phyloP scores from a whole-genome alignment of 2,797 vertebrate species.

The Meda fulgida region DNA sequence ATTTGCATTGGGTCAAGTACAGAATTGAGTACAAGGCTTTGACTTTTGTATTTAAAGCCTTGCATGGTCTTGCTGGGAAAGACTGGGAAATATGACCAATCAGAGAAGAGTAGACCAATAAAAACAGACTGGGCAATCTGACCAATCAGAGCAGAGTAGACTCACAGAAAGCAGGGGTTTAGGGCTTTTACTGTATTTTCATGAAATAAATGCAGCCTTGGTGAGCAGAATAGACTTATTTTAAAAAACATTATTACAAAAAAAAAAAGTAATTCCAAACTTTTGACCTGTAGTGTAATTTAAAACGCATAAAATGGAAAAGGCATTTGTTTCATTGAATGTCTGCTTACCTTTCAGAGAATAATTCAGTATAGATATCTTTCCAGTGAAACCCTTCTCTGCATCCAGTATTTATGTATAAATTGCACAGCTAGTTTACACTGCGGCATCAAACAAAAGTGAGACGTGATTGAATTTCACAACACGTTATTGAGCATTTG shows the following conservation, averaged over 20 bases:
- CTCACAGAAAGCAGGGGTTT: too few relatives aligned
- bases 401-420: neutral
- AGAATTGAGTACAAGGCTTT: too few relatives aligned
- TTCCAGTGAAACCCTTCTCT: neutral
- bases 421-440: slow-evolving; percentile 10
- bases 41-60: too few relatives aligned
- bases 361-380: neutral
- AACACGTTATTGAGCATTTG: neutral
- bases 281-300: neutral
- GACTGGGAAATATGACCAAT: too few relatives aligned
- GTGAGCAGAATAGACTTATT: neutral
- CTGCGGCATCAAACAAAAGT: neutral
- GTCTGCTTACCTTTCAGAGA: neutral
- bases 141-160: too few relatives aligned
- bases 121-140: too few relatives aligned
- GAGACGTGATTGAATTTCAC: slow-evolving; percentile 4
- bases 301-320: neutral
- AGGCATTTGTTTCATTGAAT: neutral
- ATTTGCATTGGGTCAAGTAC: too few relatives aligned
- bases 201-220: neutral
- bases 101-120: too few relatives aligned
- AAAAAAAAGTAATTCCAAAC: neutral
- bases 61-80: too few relatives aligned
- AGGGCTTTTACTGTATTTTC: too few relatives aligned
- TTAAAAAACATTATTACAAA: neutral